A percentile compares a stretch with the other conserved stretches of the same genome.
Conservation (phyloP, 2,113 vertebrate species). For the Spea multiplicata region DNA sequence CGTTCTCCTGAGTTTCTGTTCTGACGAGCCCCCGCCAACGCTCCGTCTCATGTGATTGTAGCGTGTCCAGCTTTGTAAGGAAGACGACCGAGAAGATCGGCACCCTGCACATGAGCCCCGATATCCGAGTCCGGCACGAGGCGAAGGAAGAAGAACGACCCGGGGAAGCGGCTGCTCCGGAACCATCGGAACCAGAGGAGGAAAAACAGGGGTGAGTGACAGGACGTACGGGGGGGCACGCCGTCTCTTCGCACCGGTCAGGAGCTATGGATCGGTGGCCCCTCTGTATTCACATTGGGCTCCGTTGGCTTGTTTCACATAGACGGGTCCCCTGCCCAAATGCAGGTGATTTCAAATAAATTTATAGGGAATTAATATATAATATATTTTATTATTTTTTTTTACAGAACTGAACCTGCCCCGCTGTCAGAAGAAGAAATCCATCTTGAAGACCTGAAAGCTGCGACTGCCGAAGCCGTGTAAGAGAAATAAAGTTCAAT, state of each 20-base stretch:
- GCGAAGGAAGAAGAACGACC: slow-evolving; percentile 65
- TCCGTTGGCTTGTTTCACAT: too few species aligned
- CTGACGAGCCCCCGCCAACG: too few species aligned
- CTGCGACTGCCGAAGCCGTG: slow-evolving; percentile 76
- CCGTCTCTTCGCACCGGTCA: too few species aligned
- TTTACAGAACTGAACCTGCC: slow-evolving; percentile 64
- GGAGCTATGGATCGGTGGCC: too few species aligned
- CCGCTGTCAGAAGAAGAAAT: slow-evolving; percentile 63
- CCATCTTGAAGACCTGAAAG: slow-evolving; percentile 70
- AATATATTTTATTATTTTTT: too few species aligned
- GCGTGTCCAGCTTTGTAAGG: slow-evolving; percentile 94
- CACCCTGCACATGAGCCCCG: slow-evolving; percentile 86
- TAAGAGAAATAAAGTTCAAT: slow-evolving; percentile 60
- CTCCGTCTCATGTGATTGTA: slow-evolving; percentile 59
- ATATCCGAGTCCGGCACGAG: slow-evolving; percentile 76
- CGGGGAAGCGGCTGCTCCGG: slow-evolving; percentile 28
- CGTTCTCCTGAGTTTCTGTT: too few species aligned
- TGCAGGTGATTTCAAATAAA: too few species aligned
- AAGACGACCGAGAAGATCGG: slow-evolving; percentile 97
- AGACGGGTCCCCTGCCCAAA: too few species aligned
- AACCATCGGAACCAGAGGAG: slow-evolving; percentile 60
- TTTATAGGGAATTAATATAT: too few species aligned
- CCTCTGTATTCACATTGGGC: too few species aligned
- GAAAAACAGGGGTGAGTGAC: slow-evolving; percentile 74
- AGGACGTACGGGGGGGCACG: too few species aligned